phyloP scores from a whole-genome alignment of 37 sponge, comb jelly and placozoan genomes.

The Bolinopsis microptera region DNA sequence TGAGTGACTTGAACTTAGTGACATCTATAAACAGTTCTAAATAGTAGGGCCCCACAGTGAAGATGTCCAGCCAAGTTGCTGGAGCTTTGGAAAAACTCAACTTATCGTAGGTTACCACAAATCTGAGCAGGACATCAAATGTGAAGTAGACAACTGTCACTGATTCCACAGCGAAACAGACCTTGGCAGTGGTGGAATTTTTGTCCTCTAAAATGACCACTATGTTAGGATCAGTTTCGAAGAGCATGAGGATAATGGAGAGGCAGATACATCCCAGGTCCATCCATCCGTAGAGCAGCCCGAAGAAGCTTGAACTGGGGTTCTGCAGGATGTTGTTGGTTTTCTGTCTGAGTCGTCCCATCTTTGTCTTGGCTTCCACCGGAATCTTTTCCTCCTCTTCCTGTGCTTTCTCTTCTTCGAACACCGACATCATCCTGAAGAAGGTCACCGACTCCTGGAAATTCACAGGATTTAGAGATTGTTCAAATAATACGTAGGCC shows the following conservation, averaged over 20 bases:
- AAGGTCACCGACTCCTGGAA: not conserved
- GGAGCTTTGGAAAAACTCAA: not conserved
- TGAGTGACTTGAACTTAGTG: not conserved
- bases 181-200: not conserved
- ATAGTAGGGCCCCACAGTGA: slow-evolving; percentile 15
- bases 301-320: not conserved
- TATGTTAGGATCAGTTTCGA: not conserved
- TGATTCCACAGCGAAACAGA: not conserved
- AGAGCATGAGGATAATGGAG: not conserved
- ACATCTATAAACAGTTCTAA: slow-evolving; percentile 1
- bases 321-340: not conserved
- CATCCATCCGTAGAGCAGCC: slow-evolving; percentile 3
- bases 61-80: slow-evolving; percentile 19
- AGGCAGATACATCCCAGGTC: not conserved
- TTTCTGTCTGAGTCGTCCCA: not conserved
- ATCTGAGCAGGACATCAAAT: slow-evolving; percentile 22
- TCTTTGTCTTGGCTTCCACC: not conserved
- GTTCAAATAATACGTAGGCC: too few relatives aligned
- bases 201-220: not conserved
- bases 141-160: slow-evolving; percentile 16
- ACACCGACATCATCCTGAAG: slow-evolving; percentile 18
- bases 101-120: not conserved
- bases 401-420: not conserved
- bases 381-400: not conserved
- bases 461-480: too few relatives aligned